Conservation (phyloP, 2,888 invertebrate genomes). For the Agrotis segetum region DNA sequence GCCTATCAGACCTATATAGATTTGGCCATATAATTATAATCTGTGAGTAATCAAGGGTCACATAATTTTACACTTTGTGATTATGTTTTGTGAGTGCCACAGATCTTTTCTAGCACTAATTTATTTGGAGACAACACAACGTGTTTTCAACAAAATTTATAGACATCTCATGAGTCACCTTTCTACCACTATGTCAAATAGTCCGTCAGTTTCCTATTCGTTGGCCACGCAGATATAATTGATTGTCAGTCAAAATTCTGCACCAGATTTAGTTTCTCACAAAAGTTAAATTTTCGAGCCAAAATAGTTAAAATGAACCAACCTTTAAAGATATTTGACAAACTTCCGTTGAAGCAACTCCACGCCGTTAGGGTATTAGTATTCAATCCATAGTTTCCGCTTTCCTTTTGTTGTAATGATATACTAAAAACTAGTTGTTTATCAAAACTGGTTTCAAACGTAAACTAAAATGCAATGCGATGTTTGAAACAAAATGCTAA, state of each 20-base stretch:
- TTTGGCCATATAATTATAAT: no score
- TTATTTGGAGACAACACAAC: no score
- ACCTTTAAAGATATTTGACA: slow-evolving; percentile 34
- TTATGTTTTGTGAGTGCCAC: no score
- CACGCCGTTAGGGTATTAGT: slow-evolving; percentile 31
- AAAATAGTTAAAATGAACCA: not conserved
- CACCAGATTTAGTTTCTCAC: not conserved
- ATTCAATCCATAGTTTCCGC: slow-evolving; percentile 46
- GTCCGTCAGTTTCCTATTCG: no score
- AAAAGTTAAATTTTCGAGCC: not conserved
- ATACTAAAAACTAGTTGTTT: slow-evolving; percentile 39
- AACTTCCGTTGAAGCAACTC: slow-evolving; percentile 32
- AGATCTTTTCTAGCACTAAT: no score
- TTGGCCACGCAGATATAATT: not conserved
- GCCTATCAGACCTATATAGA: not conserved
- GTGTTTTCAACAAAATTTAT: no score
- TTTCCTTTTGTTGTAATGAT: slow-evolving; percentile 49
- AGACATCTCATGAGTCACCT: no score
- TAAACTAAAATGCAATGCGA: not conserved
- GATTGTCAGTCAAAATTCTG: not conserved
- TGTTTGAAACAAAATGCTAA: not conserved
- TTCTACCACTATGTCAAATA: no score
- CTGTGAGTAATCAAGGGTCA: no score
- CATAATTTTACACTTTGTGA: no score
- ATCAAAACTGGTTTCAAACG: slow-evolving; percentile 22